Evolutionary conservation across 2,888 invertebrate genomes (phyloP).

Genomic region (Beris chalybata): DNA sequence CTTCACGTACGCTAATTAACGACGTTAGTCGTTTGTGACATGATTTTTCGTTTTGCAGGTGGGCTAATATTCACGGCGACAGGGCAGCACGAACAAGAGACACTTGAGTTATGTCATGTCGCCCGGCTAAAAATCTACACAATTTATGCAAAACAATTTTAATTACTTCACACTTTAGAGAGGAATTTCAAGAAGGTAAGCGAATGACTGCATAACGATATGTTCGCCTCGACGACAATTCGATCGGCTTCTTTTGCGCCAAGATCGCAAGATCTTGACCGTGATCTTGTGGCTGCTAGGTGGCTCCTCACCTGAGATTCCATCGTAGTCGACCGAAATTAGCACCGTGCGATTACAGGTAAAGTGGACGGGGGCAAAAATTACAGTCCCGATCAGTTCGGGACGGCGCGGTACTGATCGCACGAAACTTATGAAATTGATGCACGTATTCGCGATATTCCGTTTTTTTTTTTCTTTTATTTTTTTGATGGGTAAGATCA

Average conservation of each 20-base stretch:
- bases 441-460: conserved; percentile 24
- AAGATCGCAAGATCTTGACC: conserved; percentile 20
- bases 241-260: not conserved
- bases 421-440: conserved; percentile 1
- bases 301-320: not conserved
- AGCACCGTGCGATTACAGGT: conserved; percentile 8
- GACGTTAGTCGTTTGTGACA: not conserved
- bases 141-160: conserved; percentile 12
- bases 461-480: too few species aligned
- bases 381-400: not conserved
- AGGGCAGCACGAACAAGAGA: not conserved
- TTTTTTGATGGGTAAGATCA: conserved; percentile 10
- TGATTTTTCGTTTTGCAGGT: too few species aligned
- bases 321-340: conserved; percentile 7
- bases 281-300: conserved; percentile 13
- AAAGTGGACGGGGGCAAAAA: not conserved
- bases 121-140: not conserved
- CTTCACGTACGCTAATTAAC: conserved; percentile 10
- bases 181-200: not conserved
- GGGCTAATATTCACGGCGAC: not conserved
- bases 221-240: not conserved
- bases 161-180: conserved; percentile 12
- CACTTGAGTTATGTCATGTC: conserved; percentile 20
- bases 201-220: not conserved
- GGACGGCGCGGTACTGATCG: not conserved